Percentiles rank a stretch among this genome's conserved stretches.
phyloP scores from a whole-genome alignment of 2,113 vertebrate genomes.

The Hippocampus guttulatus region DNA sequence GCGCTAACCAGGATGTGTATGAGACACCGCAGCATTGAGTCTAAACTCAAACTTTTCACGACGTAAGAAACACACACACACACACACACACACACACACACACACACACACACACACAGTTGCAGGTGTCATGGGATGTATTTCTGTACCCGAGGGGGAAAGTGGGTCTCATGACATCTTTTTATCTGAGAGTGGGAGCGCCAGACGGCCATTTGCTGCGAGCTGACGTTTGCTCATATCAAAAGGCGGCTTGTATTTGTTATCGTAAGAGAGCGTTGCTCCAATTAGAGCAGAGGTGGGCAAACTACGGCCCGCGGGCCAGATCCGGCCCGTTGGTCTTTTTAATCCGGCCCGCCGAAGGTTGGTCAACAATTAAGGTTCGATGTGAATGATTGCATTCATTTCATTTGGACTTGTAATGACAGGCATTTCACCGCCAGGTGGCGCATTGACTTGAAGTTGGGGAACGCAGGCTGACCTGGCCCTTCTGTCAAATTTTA shows the following conservation, averaged over 20 bases:
- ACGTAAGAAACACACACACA: slow-evolving; percentile 58
- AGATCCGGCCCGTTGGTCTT: no score
- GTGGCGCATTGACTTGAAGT: no score
- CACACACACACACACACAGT: neutral
- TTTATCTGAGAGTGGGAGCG: slow-evolving; percentile 22
- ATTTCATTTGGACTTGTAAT: no score
- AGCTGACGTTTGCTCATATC: slow-evolving; percentile 7
- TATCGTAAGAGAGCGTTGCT: slow-evolving; percentile 9
- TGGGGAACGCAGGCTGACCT: no score
- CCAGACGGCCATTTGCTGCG: slow-evolving; percentile 2
- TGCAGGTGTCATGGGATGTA: neutral
- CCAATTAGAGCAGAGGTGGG: neutral
- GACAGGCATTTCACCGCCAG: no score
- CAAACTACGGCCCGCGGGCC: no score
- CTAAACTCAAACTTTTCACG: slow-evolving; percentile 78
- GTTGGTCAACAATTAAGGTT: no score
- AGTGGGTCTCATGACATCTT: slow-evolving; percentile 22
- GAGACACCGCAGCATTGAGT: slow-evolving; percentile 81
- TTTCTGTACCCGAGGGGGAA: neutral
- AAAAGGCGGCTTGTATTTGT: neutral
- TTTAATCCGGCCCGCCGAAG: no score
- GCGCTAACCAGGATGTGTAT: slow-evolving; percentile 81
- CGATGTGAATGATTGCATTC: no score
- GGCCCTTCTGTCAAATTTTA: no score
- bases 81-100: neutral